These are phyloP conservation scores for Poeciliopsis turneri DNA, from an alignment of 2,797 vertebrate genomes.

Conservation along the genomic window DNA sequence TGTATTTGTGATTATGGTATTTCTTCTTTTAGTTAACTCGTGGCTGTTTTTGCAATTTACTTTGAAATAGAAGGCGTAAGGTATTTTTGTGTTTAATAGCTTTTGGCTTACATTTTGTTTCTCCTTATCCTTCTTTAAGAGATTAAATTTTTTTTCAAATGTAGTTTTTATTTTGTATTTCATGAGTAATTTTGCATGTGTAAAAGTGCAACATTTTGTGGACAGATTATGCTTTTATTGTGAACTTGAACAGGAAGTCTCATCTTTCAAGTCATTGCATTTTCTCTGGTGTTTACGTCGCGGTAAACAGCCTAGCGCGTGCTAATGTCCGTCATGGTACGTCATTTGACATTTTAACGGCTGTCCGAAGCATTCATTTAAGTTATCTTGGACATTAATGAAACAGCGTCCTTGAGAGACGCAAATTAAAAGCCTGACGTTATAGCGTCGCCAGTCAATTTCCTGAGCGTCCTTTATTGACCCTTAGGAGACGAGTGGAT, in stretches of 20 bases:
- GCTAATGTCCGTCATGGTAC: no score
- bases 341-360: not conserved
- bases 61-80: constrained; percentile 22
- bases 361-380: not conserved
- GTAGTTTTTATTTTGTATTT: not conserved
- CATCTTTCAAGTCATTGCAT: not conserved
- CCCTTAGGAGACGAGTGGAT: not conserved
- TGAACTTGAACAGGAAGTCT: constrained; percentile 31
- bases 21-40: constrained; percentile 62
- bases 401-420: not conserved
- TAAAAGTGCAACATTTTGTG: not conserved
- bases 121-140: not conserved
- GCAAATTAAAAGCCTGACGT: not conserved
- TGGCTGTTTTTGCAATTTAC: constrained; percentile 60
- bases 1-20: constrained; percentile 55
- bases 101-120: not conserved
- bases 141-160: not conserved
- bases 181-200: not conserved
- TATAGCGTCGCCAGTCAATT: not conserved
- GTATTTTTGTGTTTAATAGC: not conserved
- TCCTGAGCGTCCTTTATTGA: not conserved
- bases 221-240: constrained; percentile 40
- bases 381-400: not conserved
- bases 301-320: not conserved
- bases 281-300: not conserved